A percentile compares a stretch with the other conserved stretches of the same genome.
Conservation (phyloP, 1,140 invertebrate genomes). For the Portunus trituberculatus region DNA sequence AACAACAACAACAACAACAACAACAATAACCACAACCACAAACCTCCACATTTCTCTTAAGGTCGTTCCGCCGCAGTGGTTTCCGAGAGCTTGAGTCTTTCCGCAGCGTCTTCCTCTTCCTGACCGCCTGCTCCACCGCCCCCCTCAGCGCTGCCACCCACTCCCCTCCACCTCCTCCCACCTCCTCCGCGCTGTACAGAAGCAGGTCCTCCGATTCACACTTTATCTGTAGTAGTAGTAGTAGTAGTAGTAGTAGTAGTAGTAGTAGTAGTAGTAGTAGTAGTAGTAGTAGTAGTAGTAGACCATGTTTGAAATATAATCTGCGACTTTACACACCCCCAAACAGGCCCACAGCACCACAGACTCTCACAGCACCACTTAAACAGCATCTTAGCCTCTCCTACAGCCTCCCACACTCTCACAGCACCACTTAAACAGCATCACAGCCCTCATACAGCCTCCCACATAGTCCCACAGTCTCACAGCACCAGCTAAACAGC, state of each 20-base stretch:
- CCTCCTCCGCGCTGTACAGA: neutral
- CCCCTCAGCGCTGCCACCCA: neutral
- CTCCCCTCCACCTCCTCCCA: neutral
- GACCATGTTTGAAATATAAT: neutral
- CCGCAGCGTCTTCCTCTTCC: neutral
- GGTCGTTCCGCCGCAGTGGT: no score
- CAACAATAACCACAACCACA: no score
- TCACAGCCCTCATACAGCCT: neutral
- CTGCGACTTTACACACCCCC: neutral
- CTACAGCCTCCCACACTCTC: no score
- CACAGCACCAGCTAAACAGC: no score
- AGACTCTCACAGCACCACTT: neutral
- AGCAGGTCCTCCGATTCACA: slow-evolving; percentile 11
- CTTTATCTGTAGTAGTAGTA: neutral
- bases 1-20: no score
- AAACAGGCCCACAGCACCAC: no score
- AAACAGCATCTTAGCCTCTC: neutral
- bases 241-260: neutral
- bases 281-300: neutral
- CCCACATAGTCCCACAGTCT: neutral
- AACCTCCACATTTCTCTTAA: no score
- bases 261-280: neutral
- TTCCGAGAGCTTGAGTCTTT: neutral
- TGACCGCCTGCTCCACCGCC: neutral
- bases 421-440: neutral